phyloP scores from a whole-genome alignment of 2,888 invertebrate species.

The Drepanosiphum platanoidis region DNA sequence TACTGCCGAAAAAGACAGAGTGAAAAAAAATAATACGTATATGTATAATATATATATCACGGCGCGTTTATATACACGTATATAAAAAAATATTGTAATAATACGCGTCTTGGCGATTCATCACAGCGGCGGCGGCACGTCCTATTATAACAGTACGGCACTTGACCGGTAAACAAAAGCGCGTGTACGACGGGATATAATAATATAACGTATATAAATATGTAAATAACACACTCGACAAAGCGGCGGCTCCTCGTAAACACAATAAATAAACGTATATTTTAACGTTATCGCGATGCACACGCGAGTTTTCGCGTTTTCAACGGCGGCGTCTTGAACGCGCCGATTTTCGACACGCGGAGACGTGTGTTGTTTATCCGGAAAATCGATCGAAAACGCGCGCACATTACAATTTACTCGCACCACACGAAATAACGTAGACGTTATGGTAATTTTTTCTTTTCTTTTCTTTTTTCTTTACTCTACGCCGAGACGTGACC shows the following conservation, averaged over 20 bases:
- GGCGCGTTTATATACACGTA: background rate
- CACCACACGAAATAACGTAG: background rate
- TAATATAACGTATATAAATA: background rate
- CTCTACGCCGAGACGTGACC: conserved; percentile 10
- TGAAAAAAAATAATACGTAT: conserved; percentile 12
- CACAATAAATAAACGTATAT: background rate
- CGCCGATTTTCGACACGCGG: background rate
- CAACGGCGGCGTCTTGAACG: background rate
- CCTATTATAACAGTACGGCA: conserved; percentile 8
- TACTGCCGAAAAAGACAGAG: conserved; percentile 13
- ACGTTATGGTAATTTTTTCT: no score
- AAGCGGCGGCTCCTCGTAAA: conserved; percentile 24
- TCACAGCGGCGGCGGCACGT: conserved; percentile 37
- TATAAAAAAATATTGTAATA: background rate
- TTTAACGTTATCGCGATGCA: background rate
- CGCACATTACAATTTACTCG: background rate
- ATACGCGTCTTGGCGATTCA: background rate
- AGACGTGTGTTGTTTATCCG: no score
- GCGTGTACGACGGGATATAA: no score
- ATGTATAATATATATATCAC: background rate
- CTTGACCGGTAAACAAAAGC: conserved; percentile 56
- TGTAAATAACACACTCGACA: background rate
- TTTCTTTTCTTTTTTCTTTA: background rate
- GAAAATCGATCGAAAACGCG: background rate
- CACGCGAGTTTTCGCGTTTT: background rate